Conservation (phyloP, 37 sponge, comb jelly and placozoan genomes). For the Oopsacas minuta region DNA sequence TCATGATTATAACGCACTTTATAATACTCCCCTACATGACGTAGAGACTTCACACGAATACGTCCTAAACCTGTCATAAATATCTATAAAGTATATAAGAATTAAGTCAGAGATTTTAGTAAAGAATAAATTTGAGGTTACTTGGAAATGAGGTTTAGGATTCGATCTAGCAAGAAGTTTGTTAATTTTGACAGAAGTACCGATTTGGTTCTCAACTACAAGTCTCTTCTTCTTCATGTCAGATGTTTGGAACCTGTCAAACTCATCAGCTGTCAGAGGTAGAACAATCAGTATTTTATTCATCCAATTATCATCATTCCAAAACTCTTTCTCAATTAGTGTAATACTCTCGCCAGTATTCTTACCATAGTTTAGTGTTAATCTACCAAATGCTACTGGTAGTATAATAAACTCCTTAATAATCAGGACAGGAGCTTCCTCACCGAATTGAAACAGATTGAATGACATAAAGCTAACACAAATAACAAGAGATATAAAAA, state of each 20-base stretch:
- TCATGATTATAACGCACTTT: neutral
- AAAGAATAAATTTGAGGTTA: no score
- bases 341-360: neutral
- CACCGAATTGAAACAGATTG: neutral
- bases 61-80: neutral
- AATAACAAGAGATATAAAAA: no score
- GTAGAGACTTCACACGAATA: neutral
- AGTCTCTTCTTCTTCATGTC: neutral
- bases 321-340: neutral
- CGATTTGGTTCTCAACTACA: neutral
- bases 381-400: neutral
- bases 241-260: neutral
- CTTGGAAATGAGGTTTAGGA: neutral
- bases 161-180: slow-evolving; percentile 14
- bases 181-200: neutral
- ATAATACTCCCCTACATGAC: neutral
- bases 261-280: neutral
- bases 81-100: neutral
- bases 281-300: neutral
- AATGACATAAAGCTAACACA: neutral
- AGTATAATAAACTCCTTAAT: neutral
- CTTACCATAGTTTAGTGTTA: neutral
- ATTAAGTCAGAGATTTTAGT: no score
- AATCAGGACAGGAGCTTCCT: neutral
- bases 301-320: slow-evolving; percentile 10